A percentile compares a stretch with the other conserved stretches of the same genome.
phyloP scores from a whole-genome alignment of 2,888 invertebrate species.

The Sesamia inferens region DNA sequence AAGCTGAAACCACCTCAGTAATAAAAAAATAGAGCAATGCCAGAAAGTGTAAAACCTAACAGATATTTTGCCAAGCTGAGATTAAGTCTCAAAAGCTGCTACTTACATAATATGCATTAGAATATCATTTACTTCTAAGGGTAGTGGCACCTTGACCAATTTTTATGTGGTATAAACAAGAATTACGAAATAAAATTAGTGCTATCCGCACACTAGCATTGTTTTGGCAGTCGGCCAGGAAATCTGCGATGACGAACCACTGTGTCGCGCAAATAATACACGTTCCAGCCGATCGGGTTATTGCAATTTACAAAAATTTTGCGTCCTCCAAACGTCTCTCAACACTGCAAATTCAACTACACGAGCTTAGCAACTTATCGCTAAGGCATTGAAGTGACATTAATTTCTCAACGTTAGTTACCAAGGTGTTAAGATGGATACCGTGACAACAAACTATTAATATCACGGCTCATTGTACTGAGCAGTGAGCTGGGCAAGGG shows the following conservation, averaged over 20 bases:
- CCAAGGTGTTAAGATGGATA: slow-evolving; percentile 25
- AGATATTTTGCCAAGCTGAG: slow-evolving; percentile 6
- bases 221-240: slow-evolving; percentile 79
- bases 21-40: slow-evolving; percentile 38
- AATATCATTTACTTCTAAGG: slow-evolving; percentile 13
- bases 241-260: slow-evolving; percentile 78
- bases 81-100: slow-evolving; percentile 11
- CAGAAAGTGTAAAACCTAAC: slow-evolving; percentile 27
- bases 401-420: slow-evolving; percentile 6
- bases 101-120: background rate
- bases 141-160: slow-evolving; percentile 79
- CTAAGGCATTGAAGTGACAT: slow-evolving; percentile 5
- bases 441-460: slow-evolving; percentile 57
- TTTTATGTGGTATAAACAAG: slow-evolving; percentile 83
- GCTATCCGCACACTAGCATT: slow-evolving; percentile 73
- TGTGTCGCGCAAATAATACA: slow-evolving; percentile 76
- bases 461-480: slow-evolving; percentile 45
- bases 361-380: background rate
- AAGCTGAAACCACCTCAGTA: slow-evolving; percentile 13
- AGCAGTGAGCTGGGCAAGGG: slow-evolving; percentile 50
- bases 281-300: slow-evolving; percentile 68
- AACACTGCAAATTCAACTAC: slow-evolving; percentile 1
- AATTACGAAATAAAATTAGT: slow-evolving; percentile 85
- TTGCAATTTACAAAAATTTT: slow-evolving; percentile 36
- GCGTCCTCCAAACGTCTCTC: background rate